phyloP scores from a whole-genome alignment of 2,113 vertebrate species.

The Pituophis catenifer region DNA sequence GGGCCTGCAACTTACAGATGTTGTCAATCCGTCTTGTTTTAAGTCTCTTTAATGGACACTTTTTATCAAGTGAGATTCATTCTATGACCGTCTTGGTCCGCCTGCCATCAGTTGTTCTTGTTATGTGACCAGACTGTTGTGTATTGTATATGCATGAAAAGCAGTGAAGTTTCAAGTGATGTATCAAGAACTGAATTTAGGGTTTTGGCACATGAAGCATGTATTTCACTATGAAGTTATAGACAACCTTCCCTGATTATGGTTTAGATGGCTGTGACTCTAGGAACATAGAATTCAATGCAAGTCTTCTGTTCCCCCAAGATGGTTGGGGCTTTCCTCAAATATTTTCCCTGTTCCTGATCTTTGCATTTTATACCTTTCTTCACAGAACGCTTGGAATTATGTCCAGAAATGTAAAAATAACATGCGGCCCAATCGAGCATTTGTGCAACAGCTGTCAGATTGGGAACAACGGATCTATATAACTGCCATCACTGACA shows the following conservation, averaged over 20 bases:
- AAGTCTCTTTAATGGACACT: too few relatives aligned
- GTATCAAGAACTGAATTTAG: not conserved
- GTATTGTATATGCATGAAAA: not conserved
- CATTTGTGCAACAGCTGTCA: conserved; percentile 80
- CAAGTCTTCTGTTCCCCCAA: not conserved
- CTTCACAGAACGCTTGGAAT: conserved; percentile 78
- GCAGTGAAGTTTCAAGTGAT: not conserved
- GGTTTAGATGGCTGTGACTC: not conserved
- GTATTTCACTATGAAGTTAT: not conserved
- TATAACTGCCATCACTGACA: conserved; percentile 60
- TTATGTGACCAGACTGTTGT: too few relatives aligned
- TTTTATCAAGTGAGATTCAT: too few relatives aligned
- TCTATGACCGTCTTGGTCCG: too few relatives aligned
- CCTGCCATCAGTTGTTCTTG: too few relatives aligned
- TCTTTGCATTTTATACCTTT: not conserved
- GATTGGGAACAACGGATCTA: conserved; percentile 76
- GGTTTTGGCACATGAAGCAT: not conserved
- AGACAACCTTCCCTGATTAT: not conserved
- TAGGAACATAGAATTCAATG: not conserved
- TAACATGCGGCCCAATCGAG: conserved; percentile 73
- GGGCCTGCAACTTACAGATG: too few relatives aligned
- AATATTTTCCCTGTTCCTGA: not conserved
- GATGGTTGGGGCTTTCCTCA: not conserved
- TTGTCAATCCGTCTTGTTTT: too few relatives aligned
- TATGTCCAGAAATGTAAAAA: conserved; percentile 74